Evolutionary conservation across 2,888 invertebrate genomes (phyloP).

Genomic region (Synanthedon andrenaeformis): DNA sequence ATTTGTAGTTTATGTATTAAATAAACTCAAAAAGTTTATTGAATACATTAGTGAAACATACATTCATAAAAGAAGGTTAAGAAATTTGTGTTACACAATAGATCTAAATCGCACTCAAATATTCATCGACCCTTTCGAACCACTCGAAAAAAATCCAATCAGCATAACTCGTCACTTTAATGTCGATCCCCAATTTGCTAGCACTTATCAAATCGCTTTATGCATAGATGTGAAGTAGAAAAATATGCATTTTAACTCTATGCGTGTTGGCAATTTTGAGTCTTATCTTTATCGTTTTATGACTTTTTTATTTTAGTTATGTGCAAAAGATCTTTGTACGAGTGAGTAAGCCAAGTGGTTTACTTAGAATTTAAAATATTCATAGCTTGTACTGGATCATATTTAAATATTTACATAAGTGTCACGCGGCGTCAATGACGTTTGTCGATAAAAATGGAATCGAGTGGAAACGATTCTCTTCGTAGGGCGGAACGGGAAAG

Average conservation of each 20-base stretch:
- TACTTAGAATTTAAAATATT: conserved; percentile 71
- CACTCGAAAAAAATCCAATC: conserved; percentile 68
- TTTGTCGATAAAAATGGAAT: conserved; percentile 63
- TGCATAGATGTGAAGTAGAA: conserved; percentile 55
- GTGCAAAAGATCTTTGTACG: conserved; percentile 37
- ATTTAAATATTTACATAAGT: conserved; percentile 73
- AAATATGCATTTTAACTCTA: conserved; percentile 17
- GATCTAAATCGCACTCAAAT: conserved; percentile 49
- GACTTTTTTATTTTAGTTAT: conserved; percentile 38
- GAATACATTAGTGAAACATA: no score
- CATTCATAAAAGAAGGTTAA: no score
- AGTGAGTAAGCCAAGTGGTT: conserved; percentile 60
- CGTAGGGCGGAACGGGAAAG: no score
- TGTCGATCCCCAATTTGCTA: conserved; percentile 65
- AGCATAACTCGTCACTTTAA: conserved; percentile 68
- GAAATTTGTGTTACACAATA: no score
- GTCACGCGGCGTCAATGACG: conserved; percentile 65
- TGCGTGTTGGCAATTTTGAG: conserved; percentile 22
- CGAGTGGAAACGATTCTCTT: conserved; percentile 32
- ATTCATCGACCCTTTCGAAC: conserved; percentile 55
- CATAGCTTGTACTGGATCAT: conserved; percentile 72
- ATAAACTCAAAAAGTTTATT: no score
- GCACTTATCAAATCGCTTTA: conserved; percentile 65
- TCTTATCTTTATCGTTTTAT: conserved; percentile 34
- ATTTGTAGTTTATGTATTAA: no score